Evolutionary conservation across 2,888 invertebrate species (phyloP), one percentile per base, ranked within the genome.

Genomic region (Coecobrya sp.): DNA sequence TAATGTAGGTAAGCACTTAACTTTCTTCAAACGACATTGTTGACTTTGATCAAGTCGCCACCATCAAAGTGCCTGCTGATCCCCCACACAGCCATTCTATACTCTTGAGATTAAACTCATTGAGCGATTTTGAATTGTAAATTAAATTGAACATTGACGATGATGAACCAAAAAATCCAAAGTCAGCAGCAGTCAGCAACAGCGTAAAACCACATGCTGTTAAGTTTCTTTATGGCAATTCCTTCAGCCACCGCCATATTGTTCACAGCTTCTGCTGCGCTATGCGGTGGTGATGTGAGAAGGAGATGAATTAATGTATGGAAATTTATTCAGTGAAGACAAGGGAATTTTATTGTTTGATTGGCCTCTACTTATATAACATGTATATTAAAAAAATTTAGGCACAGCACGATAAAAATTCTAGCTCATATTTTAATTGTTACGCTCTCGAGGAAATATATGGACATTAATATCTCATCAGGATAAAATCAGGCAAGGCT

Each of bases 241-340:
- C 42, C 19, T 5, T 73, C 36, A 73, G 70, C 70, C 19, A 36
- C 70, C n/a, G 70, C 70, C 70, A 73, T 42, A 73, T n/a, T 42
- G 36, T 73, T 36, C 36, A 73, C 70, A 42, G 70, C 70, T 36
- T 73, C 70, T 73, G 65, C 30, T 68, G 11, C 1, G 65, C 10
- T 11, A 49, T 3, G 52, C 55, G 30, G 62, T 42, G 19, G 62
- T 25, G 19, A 82, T 52, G 25, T 62, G 82, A 62, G 25, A 42
- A 22, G 62, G 59, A 65, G 52, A 70, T 73, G 73, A 27, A 73
- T 86, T 86, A 86, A 86, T 86, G 70, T 86, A 86, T 86, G 86
- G 59, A 86, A 73, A 86, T 86, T 70, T 70, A 86, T 86, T 49
- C 86, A 86, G 73, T 86, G 86, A 73, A 86, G 86, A 86, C 86